Percentiles rank a stretch among this genome's conserved stretches.
phyloP scores from a whole-genome alignment of 2,888 invertebrate species.

The Xanthia togata region DNA sequence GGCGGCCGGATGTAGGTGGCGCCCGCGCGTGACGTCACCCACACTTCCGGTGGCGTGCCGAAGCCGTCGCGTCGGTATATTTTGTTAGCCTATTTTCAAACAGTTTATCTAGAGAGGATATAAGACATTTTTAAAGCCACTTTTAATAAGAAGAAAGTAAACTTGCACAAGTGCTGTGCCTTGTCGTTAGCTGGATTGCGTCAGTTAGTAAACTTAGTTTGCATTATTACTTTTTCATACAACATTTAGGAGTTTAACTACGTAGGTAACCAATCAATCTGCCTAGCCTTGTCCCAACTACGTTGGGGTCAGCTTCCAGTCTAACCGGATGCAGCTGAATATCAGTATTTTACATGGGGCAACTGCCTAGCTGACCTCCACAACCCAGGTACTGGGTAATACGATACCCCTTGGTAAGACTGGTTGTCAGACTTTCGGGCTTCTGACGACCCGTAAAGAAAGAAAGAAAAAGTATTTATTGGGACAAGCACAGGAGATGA shows the following conservation, averaged over 20 bases:
- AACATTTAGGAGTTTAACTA: not conserved
- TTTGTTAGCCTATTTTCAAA: constrained; percentile 67
- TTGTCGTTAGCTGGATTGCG: not conserved
- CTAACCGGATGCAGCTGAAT: no score
- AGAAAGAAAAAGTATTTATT: no score
- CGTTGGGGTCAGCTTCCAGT: no score
- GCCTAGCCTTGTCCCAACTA: no score
- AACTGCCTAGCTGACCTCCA: no score
- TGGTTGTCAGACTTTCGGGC: no score
- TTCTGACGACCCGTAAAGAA: no score
- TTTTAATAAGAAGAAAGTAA: constrained; percentile 6
- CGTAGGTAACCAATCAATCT: not conserved
- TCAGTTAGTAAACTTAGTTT: not conserved
- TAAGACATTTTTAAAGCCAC: constrained; percentile 3
- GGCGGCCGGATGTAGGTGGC: constrained; percentile 73
- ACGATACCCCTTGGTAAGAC: no score
- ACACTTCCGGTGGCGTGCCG: constrained; percentile 73
- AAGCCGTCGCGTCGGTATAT: constrained; percentile 66
- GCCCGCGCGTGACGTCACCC: constrained; percentile 72
- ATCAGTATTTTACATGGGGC: no score
- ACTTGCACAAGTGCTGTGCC: not conserved
- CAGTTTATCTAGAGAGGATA: constrained; percentile 40
- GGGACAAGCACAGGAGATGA: no score
- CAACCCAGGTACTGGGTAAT: no score
- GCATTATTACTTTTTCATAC: not conserved